A percentile compares a stretch with the other conserved stretches of the same genome.
phyloP scores from a whole-genome alignment of 2,113 vertebrate species.

The Ceuthmochares aereus region DNA sequence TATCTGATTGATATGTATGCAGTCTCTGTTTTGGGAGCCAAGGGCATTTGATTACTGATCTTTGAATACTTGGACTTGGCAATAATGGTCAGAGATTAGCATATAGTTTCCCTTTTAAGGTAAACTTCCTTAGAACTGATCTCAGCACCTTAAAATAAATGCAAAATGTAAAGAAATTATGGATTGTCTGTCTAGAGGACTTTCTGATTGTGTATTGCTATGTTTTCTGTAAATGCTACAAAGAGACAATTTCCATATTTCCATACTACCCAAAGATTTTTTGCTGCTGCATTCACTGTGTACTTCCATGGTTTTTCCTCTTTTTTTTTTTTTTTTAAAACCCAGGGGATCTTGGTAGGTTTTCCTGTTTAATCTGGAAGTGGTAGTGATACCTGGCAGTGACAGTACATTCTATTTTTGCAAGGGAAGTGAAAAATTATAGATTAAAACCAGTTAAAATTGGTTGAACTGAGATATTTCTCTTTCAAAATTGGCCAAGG shows the following conservation, averaged over 20 bases:
- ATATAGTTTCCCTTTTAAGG: not conserved
- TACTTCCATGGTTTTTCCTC: not conserved
- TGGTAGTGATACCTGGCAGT: not conserved
- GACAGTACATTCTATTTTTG: not conserved
- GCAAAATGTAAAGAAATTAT: constrained; percentile 17
- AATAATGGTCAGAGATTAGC: not conserved
- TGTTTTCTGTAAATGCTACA: not conserved
- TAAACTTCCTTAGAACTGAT: constrained; percentile 6
- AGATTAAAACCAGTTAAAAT: not conserved
- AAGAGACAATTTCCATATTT: not conserved
- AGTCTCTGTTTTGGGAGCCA: not conserved
- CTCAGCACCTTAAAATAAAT: constrained; percentile 32
- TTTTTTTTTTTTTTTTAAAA: not conserved
- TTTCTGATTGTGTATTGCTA: not conserved
- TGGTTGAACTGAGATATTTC: not conserved
- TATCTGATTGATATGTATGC: not conserved
- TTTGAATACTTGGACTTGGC: constrained; percentile 6
- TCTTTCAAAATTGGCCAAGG: not conserved
- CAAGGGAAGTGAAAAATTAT: not conserved
- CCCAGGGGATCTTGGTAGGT: not conserved
- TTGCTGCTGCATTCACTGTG: not conserved
- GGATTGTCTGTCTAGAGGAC: constrained; percentile 4
- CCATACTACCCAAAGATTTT: not conserved
- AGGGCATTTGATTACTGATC: not conserved
- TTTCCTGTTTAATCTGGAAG: not conserved